A percentile compares a stretch with the other conserved stretches of the same genome.
Conservation (phyloP, 2,113 vertebrate genomes). For the Piprites chloris region DNA sequence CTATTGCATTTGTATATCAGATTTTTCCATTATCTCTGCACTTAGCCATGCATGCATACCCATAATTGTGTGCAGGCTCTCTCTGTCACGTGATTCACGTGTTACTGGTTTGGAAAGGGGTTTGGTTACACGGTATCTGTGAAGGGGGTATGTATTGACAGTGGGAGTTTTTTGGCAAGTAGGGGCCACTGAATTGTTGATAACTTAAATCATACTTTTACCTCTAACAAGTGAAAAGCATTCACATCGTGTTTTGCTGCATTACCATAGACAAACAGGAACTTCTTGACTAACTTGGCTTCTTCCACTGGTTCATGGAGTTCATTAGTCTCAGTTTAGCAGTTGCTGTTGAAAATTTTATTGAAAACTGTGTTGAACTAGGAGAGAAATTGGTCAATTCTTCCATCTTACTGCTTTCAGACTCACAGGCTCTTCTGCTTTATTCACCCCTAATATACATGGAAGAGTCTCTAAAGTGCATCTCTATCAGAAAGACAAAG, state of each 20-base stretch:
- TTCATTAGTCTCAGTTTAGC: background rate
- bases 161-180: background rate
- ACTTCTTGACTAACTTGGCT: background rate
- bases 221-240: background rate
- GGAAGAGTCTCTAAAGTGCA: background rate
- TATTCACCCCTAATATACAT: background rate
- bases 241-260: background rate
- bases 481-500: background rate
- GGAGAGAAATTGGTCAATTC: background rate
- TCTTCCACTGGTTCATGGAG: background rate
- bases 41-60: accelerated
- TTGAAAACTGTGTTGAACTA: background rate
- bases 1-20: background rate
- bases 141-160: accelerated
- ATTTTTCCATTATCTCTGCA: background rate
- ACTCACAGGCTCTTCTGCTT: background rate
- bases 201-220: background rate
- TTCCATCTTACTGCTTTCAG: conserved; percentile 5
- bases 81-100: accelerated
- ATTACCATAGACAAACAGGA: background rate
- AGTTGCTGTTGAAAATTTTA: background rate
- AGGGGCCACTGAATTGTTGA: background rate
- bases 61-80: accelerated
- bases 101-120: background rate
- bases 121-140: background rate